Percentiles rank a stretch among this genome's conserved stretches.
These are phyloP conservation scores for Kryptopterus vitreolus DNA, from an alignment of 2,797 vertebrate species.

Conservation along the genomic window DNA sequence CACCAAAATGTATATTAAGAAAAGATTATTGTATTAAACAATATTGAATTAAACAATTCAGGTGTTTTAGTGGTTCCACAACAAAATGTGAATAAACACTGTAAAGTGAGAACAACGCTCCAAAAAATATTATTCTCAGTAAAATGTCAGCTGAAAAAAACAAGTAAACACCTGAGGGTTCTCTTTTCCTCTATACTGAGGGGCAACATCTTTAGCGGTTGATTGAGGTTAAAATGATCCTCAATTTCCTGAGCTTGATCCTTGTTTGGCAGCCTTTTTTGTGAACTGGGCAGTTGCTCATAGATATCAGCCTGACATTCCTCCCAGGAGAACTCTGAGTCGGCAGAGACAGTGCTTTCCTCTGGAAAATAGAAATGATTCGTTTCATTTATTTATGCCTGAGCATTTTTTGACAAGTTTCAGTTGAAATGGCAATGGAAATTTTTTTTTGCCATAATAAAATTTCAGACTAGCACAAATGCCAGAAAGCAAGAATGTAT, in stretches of 20 bases:
- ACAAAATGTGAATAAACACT: background rate
- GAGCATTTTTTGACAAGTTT: background rate
- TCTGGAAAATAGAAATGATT: background rate
- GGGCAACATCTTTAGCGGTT: slow-evolving; percentile 58
- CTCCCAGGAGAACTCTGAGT: slow-evolving; percentile 44
- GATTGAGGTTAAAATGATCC: slow-evolving; percentile 3
- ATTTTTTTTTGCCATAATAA: background rate
- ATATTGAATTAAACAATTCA: background rate
- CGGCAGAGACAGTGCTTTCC: slow-evolving; percentile 5
- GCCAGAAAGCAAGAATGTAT: background rate
- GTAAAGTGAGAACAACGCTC: background rate
- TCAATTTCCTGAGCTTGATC: background rate
- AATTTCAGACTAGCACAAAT: background rate
- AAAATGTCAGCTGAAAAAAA: background rate
- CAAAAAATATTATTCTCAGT: background rate
- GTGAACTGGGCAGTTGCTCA: slow-evolving; percentile 67
- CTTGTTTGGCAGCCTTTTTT: slow-evolving; percentile 30
- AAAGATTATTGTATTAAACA: background rate
- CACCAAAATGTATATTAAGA: background rate
- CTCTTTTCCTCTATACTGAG: slow-evolving; percentile 67
- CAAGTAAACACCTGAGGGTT: background rate
- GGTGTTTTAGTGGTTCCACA: background rate
- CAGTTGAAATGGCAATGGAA: background rate
- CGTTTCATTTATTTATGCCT: background rate
- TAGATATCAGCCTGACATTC: slow-evolving; percentile 69